These are phyloP conservation scores for Hydrochoerus hydrochaeris DNA, from an alignment of 2,113 vertebrate species.

Conservation along the genomic window DNA sequence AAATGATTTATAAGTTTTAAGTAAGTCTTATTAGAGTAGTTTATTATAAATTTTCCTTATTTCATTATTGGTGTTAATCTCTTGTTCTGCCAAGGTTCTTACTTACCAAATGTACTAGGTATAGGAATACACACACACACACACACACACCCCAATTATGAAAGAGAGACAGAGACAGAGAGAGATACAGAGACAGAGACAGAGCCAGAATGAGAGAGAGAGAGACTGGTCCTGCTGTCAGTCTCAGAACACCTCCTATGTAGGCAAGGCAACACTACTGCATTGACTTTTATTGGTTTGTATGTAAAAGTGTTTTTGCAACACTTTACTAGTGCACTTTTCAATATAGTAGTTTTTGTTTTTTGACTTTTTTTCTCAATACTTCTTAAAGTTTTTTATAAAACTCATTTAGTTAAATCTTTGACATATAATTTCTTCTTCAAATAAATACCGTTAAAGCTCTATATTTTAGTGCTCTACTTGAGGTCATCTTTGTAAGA, in stretches of 20 bases:
- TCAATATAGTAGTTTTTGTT: not conserved
- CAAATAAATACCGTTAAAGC: not conserved
- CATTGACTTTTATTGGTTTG: not conserved
- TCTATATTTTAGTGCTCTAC: not conserved
- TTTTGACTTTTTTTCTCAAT: not conserved
- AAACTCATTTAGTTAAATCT: not conserved
- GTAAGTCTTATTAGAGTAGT: not conserved
- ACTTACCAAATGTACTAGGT: not conserved
- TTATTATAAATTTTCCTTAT: not conserved
- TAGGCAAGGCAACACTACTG: not conserved
- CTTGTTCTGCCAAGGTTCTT: not conserved
- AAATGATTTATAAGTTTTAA: not conserved
- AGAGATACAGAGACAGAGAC: too few species aligned
- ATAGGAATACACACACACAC: not conserved
- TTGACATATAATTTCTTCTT: not conserved
- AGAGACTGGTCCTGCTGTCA: too few species aligned
- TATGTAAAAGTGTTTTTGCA: not conserved
- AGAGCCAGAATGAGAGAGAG: too few species aligned
- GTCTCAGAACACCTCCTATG: not conserved
- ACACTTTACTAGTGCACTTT: not conserved
- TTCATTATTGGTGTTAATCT: not conserved
- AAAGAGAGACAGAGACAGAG: too few species aligned
- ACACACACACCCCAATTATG: too few species aligned
- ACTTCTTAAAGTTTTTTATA: not conserved
- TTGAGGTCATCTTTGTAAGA: not conserved